These are phyloP conservation scores for Pterocles burchelli DNA, from an alignment of 2,113 vertebrate species.

Conservation along the genomic window DNA sequence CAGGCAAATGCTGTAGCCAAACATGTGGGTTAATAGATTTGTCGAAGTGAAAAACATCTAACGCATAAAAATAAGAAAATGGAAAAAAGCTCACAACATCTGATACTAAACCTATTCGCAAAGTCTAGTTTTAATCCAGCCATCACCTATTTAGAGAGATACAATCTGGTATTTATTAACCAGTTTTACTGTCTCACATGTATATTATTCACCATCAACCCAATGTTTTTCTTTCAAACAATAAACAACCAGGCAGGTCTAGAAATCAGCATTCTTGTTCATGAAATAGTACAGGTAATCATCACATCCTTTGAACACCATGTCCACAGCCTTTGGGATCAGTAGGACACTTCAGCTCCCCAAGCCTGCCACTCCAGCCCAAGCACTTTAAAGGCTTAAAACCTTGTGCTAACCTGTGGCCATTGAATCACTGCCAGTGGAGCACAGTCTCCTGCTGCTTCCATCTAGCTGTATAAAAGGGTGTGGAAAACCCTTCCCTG, in stretches of 20 bases:
- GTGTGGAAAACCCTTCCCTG: background rate
- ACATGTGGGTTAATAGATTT: background rate
- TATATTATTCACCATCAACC: background rate
- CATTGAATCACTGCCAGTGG: rapidly evolving
- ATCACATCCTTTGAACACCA: background rate
- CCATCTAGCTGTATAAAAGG: background rate
- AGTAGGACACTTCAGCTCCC: background rate
- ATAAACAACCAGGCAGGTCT: background rate
- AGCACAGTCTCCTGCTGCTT: background rate
- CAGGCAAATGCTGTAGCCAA: background rate
- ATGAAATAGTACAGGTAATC: rapidly evolving
- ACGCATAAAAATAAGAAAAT: background rate
- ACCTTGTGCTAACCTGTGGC: background rate
- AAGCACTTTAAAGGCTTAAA: background rate
- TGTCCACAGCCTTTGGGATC: background rate
- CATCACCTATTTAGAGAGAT: background rate
- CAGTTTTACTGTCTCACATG: background rate
- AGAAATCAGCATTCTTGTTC: background rate
- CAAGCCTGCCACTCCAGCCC: background rate
- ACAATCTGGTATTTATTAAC: background rate
- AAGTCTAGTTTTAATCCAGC: background rate
- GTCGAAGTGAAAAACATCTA: background rate
- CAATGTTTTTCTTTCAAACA: background rate
- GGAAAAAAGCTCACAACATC: background rate
- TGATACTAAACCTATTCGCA: background rate